phyloP scores from a whole-genome alignment of 2,888 invertebrate species.

The Odiellus spinosus region DNA sequence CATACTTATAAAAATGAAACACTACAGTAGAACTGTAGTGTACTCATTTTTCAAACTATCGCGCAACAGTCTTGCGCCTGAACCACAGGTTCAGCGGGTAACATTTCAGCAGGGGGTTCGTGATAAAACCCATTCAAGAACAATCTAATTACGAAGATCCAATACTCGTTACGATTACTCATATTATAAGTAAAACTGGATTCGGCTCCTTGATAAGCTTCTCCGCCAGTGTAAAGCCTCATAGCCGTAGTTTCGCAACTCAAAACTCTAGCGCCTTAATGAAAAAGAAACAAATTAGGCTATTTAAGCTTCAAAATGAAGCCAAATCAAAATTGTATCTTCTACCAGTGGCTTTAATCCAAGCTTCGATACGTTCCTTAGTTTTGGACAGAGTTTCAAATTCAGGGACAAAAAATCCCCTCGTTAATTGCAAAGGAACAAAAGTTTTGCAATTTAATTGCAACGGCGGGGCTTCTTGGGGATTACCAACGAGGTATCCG shows the following conservation, averaged over 20 bases:
- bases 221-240: slow-evolving; percentile 10
- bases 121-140: slow-evolving; percentile 13
- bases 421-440: slow-evolving; percentile 13
- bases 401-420: slow-evolving; percentile 10
- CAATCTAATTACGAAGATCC: slow-evolving; percentile 15
- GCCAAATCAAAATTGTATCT: no score
- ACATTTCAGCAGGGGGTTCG: slow-evolving; percentile 15
- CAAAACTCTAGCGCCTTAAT: slow-evolving; percentile 13
- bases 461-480: not conserved
- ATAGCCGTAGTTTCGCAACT: slow-evolving; percentile 14
- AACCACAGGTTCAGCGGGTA: slow-evolving; percentile 10
- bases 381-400: slow-evolving; percentile 14
- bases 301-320: no score
- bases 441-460: slow-evolving; percentile 15
- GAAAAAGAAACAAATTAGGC: not conserved
- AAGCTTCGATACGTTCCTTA: slow-evolving; percentile 12
- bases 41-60: not conserved
- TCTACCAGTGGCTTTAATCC: slow-evolving; percentile 17
- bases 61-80: slow-evolving; percentile 1
- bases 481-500: not conserved
- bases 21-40: no score
- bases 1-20: no score
- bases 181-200: slow-evolving; percentile 13
- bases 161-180: slow-evolving; percentile 12
- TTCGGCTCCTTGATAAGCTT: slow-evolving; percentile 10